These are phyloP conservation scores for Ataeniobius toweri DNA, from an alignment of 2,797 vertebrate genomes.

Conservation along the genomic window DNA sequence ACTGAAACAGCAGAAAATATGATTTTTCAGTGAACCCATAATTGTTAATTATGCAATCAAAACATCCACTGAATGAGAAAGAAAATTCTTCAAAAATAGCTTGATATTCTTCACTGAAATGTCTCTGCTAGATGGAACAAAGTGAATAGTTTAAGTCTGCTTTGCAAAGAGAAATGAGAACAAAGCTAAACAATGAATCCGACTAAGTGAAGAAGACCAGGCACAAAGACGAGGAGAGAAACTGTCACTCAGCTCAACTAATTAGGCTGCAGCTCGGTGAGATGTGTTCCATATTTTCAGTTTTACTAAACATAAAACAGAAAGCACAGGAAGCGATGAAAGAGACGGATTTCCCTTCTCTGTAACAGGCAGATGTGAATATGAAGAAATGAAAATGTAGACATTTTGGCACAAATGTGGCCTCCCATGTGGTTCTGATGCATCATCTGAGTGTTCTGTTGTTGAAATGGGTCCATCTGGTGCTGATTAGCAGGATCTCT, in stretches of 20 bases:
- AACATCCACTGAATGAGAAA: not conserved
- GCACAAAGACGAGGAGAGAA: not conserved
- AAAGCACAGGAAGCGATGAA: not conserved
- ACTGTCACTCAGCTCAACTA: not conserved
- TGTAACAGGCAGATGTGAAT: not conserved
- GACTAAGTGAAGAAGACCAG: too few species aligned
- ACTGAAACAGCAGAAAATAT: not conserved
- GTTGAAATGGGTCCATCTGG: not conserved
- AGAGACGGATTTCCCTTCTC: not conserved
- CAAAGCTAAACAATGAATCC: too few species aligned
- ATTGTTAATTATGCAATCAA: constrained; percentile 1
- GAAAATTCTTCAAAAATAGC: constrained; percentile 2
- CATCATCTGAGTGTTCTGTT: too few species aligned
- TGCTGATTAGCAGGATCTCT: not conserved
- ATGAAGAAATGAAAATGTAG: not conserved
- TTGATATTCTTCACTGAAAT: not conserved
- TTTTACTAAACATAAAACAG: not conserved
- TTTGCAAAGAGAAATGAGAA: too few species aligned
- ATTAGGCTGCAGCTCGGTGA: not conserved
- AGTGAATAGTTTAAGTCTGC: not conserved
- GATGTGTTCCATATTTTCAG: too few species aligned
- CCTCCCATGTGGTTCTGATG: too few species aligned
- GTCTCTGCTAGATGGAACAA: not conserved
- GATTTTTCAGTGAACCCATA: not conserved
- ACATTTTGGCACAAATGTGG: too few species aligned